Evolutionary conservation across 2,797 vertebrate genomes (phyloP), one percentile per base, ranked within the genome.

Genomic region (Echeneis naucrates): DNA sequence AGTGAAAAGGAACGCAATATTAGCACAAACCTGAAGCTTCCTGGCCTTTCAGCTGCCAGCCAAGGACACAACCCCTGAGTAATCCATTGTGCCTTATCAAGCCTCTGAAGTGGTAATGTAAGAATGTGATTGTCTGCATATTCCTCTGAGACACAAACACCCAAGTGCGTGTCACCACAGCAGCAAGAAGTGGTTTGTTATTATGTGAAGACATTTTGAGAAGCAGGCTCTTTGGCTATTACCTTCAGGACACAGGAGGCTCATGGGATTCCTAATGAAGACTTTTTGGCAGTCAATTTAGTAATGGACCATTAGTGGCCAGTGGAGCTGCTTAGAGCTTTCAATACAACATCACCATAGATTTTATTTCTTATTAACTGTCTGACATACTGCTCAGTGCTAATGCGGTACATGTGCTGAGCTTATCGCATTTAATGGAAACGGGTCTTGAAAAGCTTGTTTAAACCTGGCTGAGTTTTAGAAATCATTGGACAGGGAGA

Each of bases 401-500:
- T 52, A 66, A 57, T 47, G 52, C 2, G 30, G 13, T 8, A 16
- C 44, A 42, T 26, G 38, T 37, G 24, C 45, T 30, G 1, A 50
- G 58, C 68, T 58, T 17, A 24, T 79, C 51, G 51, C 1, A 72
- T 72, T 69, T 64, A 68, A 66, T 50, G 54, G 40, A 47, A 71
- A 63, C 57, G 38, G 52, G 48, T 55, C 32, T 68, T 40, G 38
- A 71, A 54, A 80, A 60, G 59, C 68, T 37, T 71, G 17, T 27
- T 23, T 33, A 35, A 75, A 68, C 2, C 26, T 14, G 42, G 26
- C 58, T 61, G 68, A 51, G 45, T 54, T n/a, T 38, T 42, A 88
- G 63, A 69, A 51, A 63, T 50, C 45, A n/a, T 13, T 42, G 14
- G 81, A 79, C 73, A 77, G 42, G 72, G 54, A 77, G 73, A 78